Base-by-base conservation (phyloP, 64 coral and sea anemone species). In the Trachythela sp. region DNA sequence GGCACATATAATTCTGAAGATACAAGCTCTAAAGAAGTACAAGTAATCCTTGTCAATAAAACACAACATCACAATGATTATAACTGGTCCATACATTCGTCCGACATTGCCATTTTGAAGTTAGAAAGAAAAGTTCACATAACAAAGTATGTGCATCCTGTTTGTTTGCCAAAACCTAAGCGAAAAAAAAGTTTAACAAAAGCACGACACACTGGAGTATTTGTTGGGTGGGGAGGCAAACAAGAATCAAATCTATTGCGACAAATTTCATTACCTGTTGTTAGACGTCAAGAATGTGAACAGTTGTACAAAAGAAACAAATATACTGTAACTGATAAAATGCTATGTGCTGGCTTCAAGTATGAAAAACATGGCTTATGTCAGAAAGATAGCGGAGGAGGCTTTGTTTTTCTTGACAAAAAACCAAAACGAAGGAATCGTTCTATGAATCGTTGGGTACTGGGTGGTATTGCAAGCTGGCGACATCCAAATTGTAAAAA, bases 91-190 rank as follows among this genome's bases (percentile, higher is more conserved):
- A 34, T 36, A 3, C 9, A 34, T 22, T 29, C 20, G 13, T 39
- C 32, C 8, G 75, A 80, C 8, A 80, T 80, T 80, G 75, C 75
- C 37, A 39, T 80, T 15, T 39, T 80, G 10, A 80, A 80, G 38
- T 29, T 80, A 13, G 38, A 30, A 39, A 35, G 20, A 37, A 80
- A 80, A 37, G 75, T 80, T 7, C 13, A 35, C 31, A 80, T 80
- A 80, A 80, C 75, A 35, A 37, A 35, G 38, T 38, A 39, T 80
- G 75, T 80, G 32, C 75, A 80, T 80, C 75, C 75, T 34, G 75
- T 80, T 80, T 80, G 75, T 2, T 80, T 80, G 33, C 75, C 75
- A 35, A 80, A 39, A 30, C 32, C 75, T 34, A 35, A 22, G 26
- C 8, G 75, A 15, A 35, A 29, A 30, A 80, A 80, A 80, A n/a